Percentiles rank a stretch among this genome's conserved stretches.
Conservation (phyloP, 2,888 invertebrate genomes). For the Luffia ferchaultella region DNA sequence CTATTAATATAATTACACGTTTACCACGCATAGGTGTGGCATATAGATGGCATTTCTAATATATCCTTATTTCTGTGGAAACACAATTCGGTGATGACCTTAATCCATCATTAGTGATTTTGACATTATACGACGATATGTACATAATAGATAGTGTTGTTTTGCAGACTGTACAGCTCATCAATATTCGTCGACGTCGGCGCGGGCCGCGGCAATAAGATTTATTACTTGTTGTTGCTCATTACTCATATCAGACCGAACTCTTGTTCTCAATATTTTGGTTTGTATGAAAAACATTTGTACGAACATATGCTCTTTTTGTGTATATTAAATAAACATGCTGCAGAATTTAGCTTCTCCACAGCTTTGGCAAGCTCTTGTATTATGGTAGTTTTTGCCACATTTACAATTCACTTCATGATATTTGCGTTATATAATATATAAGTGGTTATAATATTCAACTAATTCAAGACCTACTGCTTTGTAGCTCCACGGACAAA, state of each 20-base stretch:
- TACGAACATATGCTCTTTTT: background rate
- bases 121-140: too few relatives aligned
- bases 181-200: constrained; percentile 9
- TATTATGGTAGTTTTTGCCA: background rate
- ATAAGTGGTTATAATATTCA: background rate
- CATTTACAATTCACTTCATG: background rate
- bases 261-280: background rate
- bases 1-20: too few relatives aligned
- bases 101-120: too few relatives aligned
- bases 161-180: constrained; percentile 8
- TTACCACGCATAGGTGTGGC: too few relatives aligned
- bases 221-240: constrained; percentile 9
- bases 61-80: too few relatives aligned
- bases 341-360: background rate
- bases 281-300: background rate
- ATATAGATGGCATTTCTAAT: too few relatives aligned
- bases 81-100: too few relatives aligned
- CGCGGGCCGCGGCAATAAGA: constrained; percentile 8
- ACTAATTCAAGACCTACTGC: background rate
- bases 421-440: background rate
- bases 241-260: constrained; percentile 7
- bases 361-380: too few relatives aligned
- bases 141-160: too few relatives aligned
- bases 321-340: background rate
- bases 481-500: background rate